A percentile compares a stretch with the other conserved stretches of the same genome.
phyloP scores from a whole-genome alignment of 2,113 vertebrate genomes.

The Scomber colias region DNA sequence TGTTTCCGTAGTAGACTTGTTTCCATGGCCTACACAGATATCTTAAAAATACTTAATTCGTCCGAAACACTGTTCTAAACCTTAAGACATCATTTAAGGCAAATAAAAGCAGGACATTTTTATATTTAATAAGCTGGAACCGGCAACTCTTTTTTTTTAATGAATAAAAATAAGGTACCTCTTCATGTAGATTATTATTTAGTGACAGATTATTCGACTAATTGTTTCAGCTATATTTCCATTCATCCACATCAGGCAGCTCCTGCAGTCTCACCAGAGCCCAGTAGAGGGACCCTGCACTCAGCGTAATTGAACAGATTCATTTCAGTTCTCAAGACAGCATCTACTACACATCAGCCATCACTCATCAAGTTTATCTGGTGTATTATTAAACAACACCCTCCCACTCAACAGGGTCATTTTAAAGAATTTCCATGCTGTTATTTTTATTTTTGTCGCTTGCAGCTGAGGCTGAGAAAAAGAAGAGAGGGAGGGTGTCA shows the following conservation, averaged over 20 bases:
- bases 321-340: constrained; percentile 28
- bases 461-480: constrained; percentile 28
- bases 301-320: constrained; percentile 16
- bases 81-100: too few relatives aligned
- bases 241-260: background rate
- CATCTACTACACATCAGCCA: background rate
- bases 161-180: too few relatives aligned
- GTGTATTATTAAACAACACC: constrained; percentile 37
- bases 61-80: too few relatives aligned
- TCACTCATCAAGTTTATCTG: constrained; percentile 40
- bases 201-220: too few relatives aligned
- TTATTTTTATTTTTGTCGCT: constrained; percentile 43
- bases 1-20: too few relatives aligned
- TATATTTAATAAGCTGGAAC: too few relatives aligned
- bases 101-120: too few relatives aligned
- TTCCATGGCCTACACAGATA: too few relatives aligned
- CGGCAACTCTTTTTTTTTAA: too few relatives aligned
- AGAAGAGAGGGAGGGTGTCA: constrained; percentile 1
- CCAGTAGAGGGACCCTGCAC: constrained; percentile 74
- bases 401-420: constrained; percentile 41
- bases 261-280: constrained; percentile 42
- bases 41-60: too few relatives aligned
- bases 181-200: too few relatives aligned
- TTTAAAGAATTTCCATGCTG: constrained; percentile 17
- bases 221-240: background rate